Evolutionary conservation across 2,797 vertebrate species (phyloP).

Genomic region (Myotis daubentonii): DNA sequence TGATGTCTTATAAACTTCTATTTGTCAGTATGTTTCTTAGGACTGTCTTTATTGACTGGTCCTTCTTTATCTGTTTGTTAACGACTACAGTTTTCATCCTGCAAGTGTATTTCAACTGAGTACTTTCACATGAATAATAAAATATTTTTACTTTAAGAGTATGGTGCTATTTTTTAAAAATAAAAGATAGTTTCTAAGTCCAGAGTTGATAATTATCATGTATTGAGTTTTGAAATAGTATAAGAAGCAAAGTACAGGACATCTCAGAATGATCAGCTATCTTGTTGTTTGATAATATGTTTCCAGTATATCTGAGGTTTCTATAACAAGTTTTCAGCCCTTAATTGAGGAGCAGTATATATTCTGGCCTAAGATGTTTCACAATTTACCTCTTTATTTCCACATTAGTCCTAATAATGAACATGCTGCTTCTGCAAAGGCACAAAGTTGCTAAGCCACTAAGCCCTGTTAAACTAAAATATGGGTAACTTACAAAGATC

Average conservation of each 20-base stretch:
- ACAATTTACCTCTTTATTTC: not conserved
- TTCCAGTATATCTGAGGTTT: not conserved
- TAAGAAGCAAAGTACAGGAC: not conserved
- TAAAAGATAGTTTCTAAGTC: not conserved
- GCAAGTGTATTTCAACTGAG: constrained; percentile 16
- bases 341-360: not conserved
- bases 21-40: constrained; percentile 11
- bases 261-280: not conserved
- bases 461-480: not conserved
- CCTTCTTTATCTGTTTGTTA: not conserved
- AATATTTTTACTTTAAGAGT: constrained; percentile 27
- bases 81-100: not conserved
- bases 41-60: not conserved
- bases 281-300: not conserved
- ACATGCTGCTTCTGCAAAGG: not conserved
- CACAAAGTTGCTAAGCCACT: not conserved
- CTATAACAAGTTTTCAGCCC: not conserved
- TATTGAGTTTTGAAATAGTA: constrained; percentile 19
- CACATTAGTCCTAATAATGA: not conserved
- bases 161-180: not conserved
- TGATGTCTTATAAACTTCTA: constrained; percentile 3
- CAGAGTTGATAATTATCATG: not conserved
- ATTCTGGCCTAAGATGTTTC: not conserved
- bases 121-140: constrained; percentile 18
- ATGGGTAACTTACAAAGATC: not conserved